Conservation (phyloP, 2,797 vertebrate species). For the Channa striata region DNA sequence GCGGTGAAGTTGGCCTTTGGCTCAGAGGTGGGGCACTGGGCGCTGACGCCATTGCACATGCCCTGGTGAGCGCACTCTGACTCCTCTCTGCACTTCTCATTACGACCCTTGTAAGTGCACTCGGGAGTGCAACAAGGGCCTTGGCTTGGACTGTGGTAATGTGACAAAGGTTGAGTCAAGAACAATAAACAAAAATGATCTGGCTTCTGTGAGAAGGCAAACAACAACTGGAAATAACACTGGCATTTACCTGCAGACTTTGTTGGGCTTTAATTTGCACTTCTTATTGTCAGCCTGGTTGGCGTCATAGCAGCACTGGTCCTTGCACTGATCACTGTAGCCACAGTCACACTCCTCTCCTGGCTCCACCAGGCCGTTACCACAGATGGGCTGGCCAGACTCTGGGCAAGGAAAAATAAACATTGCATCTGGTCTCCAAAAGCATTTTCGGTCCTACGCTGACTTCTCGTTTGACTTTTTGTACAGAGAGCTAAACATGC, state of each 20-base stretch:
- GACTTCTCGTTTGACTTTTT: neutral
- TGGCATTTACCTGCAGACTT: conserved; percentile 91
- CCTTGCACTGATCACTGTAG: conserved; percentile 96
- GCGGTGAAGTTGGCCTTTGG: conserved; percentile 95
- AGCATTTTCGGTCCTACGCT: neutral
- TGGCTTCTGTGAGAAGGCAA: neutral
- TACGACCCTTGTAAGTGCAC: conserved; percentile 87
- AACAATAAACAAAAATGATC: neutral
- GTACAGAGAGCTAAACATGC: neutral
- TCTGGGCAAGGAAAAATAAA: conserved; percentile 77
- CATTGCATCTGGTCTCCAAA: conserved; percentile 7
- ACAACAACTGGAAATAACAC: neutral
- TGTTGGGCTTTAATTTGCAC: conserved; percentile 92
- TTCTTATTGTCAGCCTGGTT: conserved; percentile 94
- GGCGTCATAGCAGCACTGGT: conserved; percentile 94
- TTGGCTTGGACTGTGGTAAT: conserved; percentile 90
- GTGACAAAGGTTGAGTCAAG: neutral
- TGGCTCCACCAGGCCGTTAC: conserved; percentile 96
- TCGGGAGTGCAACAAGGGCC: conserved; percentile 93
- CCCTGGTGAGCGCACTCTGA: conserved; percentile 96
- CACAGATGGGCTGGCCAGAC: conserved; percentile 98
- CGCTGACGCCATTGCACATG: conserved; percentile 89
- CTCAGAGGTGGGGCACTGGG: conserved; percentile 93
- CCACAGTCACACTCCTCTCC: conserved; percentile 98
- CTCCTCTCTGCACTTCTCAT: conserved; percentile 95